phyloP scores from a whole-genome alignment of 2,113 vertebrate species.

The Cryptotis parvus region DNA sequence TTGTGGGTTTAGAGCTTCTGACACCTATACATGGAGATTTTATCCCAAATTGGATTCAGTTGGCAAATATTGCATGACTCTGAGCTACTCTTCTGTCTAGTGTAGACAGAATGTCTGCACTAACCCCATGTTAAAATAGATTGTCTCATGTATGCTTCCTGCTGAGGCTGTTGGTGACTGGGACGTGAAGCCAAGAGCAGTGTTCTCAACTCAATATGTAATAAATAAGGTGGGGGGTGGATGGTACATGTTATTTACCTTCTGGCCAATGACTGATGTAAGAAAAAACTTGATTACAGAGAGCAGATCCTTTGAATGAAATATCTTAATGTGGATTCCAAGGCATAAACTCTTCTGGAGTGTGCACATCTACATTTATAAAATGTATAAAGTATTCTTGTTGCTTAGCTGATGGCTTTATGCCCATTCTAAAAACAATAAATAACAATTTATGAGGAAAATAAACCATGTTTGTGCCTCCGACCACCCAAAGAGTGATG shows the following conservation, averaged over 20 bases:
- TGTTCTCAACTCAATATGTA: conserved; percentile 69
- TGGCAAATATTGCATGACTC: conserved; percentile 66
- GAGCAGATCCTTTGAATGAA: conserved; percentile 48
- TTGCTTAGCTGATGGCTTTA: conserved; percentile 58
- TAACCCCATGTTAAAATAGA: conserved; percentile 66
- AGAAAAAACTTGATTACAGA: conserved; percentile 52
- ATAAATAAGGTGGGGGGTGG: background rate
- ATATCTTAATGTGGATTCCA: conserved; percentile 29
- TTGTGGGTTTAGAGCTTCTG: conserved; percentile 22
- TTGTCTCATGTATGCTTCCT: conserved; percentile 67
- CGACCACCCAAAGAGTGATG: conserved; percentile 62
- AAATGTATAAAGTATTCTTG: conserved; percentile 47
- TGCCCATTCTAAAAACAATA: conserved; percentile 67
- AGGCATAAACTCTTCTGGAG: conserved; percentile 17
- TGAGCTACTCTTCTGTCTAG: conserved; percentile 72
- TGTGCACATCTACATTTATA: conserved; percentile 49
- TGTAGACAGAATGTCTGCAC: conserved; percentile 70
- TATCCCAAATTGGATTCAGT: conserved; percentile 56
- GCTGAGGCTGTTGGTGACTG: conserved; percentile 49
- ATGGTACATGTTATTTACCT: conserved; percentile 64
- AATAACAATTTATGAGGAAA: conserved; percentile 71
- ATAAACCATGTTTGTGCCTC: conserved; percentile 67
- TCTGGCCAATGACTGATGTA: conserved; percentile 54
- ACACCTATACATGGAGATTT: conserved; percentile 14
- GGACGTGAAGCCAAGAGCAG: conserved; percentile 53